Conservation (phyloP, 2,888 invertebrate genomes). For the Aquatica leii region DNA sequence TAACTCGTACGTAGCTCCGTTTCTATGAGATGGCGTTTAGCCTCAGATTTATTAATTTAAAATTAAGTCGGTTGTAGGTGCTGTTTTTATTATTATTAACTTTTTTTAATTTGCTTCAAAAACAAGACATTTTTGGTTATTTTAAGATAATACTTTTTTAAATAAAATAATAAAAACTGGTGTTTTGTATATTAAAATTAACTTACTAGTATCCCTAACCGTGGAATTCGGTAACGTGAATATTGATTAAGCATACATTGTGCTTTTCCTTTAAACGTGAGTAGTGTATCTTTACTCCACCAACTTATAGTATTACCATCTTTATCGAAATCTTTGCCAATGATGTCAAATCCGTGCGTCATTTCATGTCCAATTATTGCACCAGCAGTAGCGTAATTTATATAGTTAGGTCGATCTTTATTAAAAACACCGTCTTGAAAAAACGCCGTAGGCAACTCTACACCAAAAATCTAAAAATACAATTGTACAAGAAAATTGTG, state of each 20-base stretch:
- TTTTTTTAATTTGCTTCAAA: no score
- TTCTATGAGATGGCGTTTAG: no score
- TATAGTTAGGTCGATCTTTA: neutral
- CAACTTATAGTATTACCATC: neutral
- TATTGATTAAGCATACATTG: constrained; percentile 5
- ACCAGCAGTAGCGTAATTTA: neutral
- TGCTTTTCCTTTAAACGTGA: neutral
- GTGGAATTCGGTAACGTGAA: neutral
- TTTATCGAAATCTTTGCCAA: neutral
- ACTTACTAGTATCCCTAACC: neutral
- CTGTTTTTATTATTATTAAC: no score
- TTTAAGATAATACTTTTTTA: no score
- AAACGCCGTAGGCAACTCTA: neutral
- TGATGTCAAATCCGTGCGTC: neutral
- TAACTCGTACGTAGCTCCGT: no score
- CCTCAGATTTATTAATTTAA: no score
- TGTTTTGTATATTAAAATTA: no score
- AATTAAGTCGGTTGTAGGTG: no score
- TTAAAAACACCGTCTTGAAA: neutral
- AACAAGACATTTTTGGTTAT: no score
- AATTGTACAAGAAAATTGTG: no score
- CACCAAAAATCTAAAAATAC: neutral
- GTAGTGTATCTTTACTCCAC: neutral
- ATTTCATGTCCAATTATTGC: neutral
- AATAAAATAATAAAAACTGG: no score